phyloP scores from a whole-genome alignment of 1,140 invertebrate genomes.

The Drosophila tani region DNA sequence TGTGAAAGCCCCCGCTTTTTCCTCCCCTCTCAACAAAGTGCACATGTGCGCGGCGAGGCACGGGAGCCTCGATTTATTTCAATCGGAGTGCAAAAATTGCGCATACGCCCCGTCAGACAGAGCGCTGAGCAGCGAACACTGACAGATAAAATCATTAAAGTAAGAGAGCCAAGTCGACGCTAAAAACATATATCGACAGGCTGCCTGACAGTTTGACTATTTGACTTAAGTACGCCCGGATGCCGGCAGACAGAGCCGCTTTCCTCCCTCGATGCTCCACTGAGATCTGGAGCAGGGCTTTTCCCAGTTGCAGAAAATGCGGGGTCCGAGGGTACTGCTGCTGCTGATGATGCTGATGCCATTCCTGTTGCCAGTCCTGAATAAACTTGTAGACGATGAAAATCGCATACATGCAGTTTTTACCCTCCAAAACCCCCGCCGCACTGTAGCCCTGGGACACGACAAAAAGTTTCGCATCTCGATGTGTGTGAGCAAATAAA shows the following conservation, averaged over 20 bases:
- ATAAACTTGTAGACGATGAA: slow-evolving; percentile 79
- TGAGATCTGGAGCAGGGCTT: slow-evolving; percentile 25
- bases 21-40: not conserved
- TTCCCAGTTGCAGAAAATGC: slow-evolving; percentile 10
- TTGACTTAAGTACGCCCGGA: slow-evolving; percentile 74
- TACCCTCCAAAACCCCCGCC: not conserved
- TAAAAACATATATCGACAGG: slow-evolving; percentile 73
- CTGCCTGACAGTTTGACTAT: slow-evolving; percentile 78
- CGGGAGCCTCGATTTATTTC: slow-evolving; percentile 59
- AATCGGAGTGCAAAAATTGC: slow-evolving; percentile 58
- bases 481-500: slow-evolving; percentile 51
- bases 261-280: slow-evolving; percentile 22
- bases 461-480: slow-evolving; percentile 47
- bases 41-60: slow-evolving; percentile 21
- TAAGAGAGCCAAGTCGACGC: slow-evolving; percentile 54
- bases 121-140: slow-evolving; percentile 32
- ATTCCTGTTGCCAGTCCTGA: slow-evolving; percentile 50
- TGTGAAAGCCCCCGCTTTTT: slow-evolving; percentile 10
- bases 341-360: slow-evolving; percentile 29
- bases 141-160: slow-evolving; percentile 77
- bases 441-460: slow-evolving; percentile 17
- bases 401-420: slow-evolving; percentile 68
- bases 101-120: slow-evolving; percentile 64
- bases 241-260: slow-evolving; percentile 38
- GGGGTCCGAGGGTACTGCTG: slow-evolving; percentile 19